These are phyloP conservation scores for Drosophila mayaguana DNA, from an alignment of 2,888 invertebrate genomes.

Conservation along the genomic window DNA sequence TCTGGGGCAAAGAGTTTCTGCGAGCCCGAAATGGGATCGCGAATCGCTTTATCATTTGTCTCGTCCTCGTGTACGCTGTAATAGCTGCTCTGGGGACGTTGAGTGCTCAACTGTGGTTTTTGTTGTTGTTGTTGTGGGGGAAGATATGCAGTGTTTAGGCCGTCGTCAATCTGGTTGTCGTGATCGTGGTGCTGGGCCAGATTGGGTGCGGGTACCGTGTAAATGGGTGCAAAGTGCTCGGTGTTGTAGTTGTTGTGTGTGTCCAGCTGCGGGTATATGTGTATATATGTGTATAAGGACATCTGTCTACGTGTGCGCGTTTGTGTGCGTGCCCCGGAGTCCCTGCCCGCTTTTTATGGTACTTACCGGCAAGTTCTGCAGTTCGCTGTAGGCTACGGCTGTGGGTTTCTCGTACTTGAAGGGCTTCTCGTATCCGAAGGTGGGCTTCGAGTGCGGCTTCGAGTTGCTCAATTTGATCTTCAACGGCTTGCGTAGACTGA, in stretches of 20 bases:
- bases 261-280: constrained; percentile 74
- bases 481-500: constrained; percentile 77
- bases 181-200: constrained; percentile 85
- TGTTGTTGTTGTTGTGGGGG: constrained; percentile 63
- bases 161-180: constrained; percentile 82
- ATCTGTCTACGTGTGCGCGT: constrained; percentile 4
- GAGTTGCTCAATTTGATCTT: constrained; percentile 82
- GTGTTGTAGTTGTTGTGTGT: constrained; percentile 88
- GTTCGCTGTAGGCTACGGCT: constrained; percentile 68
- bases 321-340: background rate
- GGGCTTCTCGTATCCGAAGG: constrained; percentile 79
- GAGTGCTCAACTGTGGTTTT: constrained; percentile 33
- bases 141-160: constrained; percentile 69
- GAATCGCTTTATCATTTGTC: constrained; percentile 84
- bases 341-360: background rate
- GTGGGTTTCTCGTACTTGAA: constrained; percentile 83
- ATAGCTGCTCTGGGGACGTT: constrained; percentile 69
- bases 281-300: constrained; percentile 16
- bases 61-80: constrained; percentile 87
- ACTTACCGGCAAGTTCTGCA: constrained; percentile 82
- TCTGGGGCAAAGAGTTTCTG: constrained; percentile 86
- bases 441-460: constrained; percentile 73
- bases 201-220: constrained; percentile 94
- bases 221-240: constrained; percentile 95
- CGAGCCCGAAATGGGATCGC: constrained; percentile 84